Conservation (phyloP, 2,113 vertebrate species). For the Thalassarche chlororhynchos region DNA sequence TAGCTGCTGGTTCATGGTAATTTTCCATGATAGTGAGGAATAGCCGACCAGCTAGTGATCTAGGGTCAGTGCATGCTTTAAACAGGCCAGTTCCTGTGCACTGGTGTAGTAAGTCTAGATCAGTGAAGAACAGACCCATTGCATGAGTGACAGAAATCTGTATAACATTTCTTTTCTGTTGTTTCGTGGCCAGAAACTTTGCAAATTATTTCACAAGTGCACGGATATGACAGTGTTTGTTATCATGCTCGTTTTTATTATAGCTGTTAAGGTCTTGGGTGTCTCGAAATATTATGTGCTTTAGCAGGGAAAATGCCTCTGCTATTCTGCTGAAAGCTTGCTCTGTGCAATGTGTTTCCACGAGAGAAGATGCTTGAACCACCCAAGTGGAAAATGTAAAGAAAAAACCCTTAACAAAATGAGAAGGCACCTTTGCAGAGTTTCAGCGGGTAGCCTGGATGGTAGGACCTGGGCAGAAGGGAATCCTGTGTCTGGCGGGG, state of each 20-base stretch:
- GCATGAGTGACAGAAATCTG: not conserved
- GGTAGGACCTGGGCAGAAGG: not conserved
- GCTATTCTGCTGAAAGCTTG: not conserved
- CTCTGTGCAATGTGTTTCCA: not conserved
- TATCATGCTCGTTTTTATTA: not conserved
- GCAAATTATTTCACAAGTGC: not conserved
- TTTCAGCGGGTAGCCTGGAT: not conserved
- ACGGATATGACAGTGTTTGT: not conserved
- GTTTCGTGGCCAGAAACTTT: not conserved
- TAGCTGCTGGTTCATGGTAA: not conserved
- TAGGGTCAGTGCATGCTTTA: not conserved
- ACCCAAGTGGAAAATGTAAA: not conserved
- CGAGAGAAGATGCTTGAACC: not conserved
- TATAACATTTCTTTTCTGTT: not conserved
- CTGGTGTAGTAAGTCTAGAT: fast-evolving
- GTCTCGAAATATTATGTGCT: not conserved
- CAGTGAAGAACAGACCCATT: not conserved
- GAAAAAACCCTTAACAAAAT: not conserved
- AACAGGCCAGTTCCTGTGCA: not conserved
- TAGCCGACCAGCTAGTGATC: not conserved
- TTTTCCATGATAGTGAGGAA: not conserved
- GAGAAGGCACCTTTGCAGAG: not conserved
- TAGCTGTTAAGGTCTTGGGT: not conserved
- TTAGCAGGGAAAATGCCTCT: not conserved
- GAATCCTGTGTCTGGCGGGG: not conserved